Evolutionary conservation across 2,113 vertebrate genomes (phyloP).

Genomic region (Nibea coibor): DNA sequence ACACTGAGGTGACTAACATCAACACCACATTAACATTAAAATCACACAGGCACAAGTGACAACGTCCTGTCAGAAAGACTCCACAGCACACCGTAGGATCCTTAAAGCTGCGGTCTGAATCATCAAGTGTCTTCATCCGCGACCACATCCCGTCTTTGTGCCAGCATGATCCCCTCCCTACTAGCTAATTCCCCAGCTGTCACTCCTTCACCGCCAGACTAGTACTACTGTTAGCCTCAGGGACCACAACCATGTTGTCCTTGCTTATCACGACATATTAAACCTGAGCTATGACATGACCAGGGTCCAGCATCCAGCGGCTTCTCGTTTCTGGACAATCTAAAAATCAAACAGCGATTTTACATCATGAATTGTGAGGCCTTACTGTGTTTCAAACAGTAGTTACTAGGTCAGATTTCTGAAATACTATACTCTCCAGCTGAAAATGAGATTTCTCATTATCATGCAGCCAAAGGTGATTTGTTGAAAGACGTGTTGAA

Average conservation of each 20-base stretch:
- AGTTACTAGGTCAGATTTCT: not conserved
- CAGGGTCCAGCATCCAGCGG: not conserved
- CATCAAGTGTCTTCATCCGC: slow-evolving; percentile 11
- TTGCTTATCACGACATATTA: slow-evolving; percentile 4
- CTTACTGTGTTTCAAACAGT: not conserved
- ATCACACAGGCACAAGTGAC: not conserved
- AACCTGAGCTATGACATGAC: not conserved
- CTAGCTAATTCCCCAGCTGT: slow-evolving; percentile 68
- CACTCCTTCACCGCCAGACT: slow-evolving; percentile 44
- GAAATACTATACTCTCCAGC: not conserved
- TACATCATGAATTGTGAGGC: not conserved
- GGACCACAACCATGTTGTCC: not conserved
- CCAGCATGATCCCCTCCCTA: slow-evolving; percentile 39
- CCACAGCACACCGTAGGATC: not conserved
- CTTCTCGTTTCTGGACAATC: not conserved
- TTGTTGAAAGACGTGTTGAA: not conserved
- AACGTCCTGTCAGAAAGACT: slow-evolving; percentile 11
- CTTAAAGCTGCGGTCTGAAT: slow-evolving; percentile 7
- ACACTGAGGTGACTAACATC: not conserved
- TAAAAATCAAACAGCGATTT: not conserved
- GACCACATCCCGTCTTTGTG: slow-evolving; percentile 20
- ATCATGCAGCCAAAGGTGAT: not conserved
- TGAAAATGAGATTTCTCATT: not conserved
- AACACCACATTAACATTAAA: too few relatives aligned
- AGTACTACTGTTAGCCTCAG: slow-evolving; percentile 5